A percentile compares a stretch with the other conserved stretches of the same genome.
These are phyloP conservation scores for Phylloscopus collybita DNA, from an alignment of 2,797 vertebrate species.

Conservation along the genomic window DNA sequence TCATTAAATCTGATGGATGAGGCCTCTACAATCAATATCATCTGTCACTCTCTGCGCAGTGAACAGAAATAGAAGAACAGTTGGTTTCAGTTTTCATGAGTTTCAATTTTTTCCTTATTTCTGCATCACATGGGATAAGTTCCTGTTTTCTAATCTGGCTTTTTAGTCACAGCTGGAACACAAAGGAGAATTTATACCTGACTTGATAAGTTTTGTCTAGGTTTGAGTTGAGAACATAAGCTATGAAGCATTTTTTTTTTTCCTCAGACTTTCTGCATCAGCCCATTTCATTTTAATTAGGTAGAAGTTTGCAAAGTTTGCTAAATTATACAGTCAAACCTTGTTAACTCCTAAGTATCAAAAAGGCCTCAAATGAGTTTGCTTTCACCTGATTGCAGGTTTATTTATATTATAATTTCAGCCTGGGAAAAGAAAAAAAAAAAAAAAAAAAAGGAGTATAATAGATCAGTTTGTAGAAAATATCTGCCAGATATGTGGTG, in stretches of 20 bases:
- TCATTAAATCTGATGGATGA: background rate
- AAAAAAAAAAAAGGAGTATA: background rate
- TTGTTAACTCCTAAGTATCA: background rate
- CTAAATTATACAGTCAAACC: background rate
- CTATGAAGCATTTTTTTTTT: background rate
- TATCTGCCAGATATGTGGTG: background rate
- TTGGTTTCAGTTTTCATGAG: slow-evolving; percentile 26
- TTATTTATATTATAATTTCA: background rate
- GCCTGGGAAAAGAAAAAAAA: accelerated
- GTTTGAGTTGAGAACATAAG: background rate
- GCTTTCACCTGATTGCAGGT: background rate
- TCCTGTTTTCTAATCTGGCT: background rate
- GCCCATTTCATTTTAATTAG: background rate
- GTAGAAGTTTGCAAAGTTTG: background rate
- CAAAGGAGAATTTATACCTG: background rate
- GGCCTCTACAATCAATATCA: background rate
- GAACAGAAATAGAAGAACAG: background rate
- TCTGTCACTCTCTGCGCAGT: background rate
- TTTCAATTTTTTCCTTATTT: slow-evolving; percentile 15
- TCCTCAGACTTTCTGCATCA: background rate
- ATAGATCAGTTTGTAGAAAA: background rate
- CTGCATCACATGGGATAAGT: background rate
- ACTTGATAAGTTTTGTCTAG: background rate
- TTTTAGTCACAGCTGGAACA: background rate
- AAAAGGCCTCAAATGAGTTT: background rate